A percentile compares a stretch with the other conserved stretches of the same genome.
Conservation (phyloP, 2,113 vertebrate species). For the Sinocyclocheilus anshuiensis region DNA sequence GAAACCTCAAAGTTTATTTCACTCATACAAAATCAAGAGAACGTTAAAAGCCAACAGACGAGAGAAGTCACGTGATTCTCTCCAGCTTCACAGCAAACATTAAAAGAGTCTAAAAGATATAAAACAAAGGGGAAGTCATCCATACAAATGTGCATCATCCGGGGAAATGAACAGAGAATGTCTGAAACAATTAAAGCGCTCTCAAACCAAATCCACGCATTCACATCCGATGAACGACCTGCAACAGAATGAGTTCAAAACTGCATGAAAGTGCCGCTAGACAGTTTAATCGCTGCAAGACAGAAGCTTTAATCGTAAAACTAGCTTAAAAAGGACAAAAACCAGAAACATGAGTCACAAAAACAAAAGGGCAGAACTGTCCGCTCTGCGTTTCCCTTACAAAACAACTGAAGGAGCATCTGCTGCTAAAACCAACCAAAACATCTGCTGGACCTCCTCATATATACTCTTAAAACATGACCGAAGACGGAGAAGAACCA, state of each 20-base stretch:
- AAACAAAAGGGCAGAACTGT: background rate
- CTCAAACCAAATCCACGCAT: too few species aligned
- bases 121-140: slow-evolving; percentile 33
- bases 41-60: slow-evolving; percentile 80
- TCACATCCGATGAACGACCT: background rate
- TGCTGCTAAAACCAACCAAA: background rate
- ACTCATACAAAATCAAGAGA: slow-evolving; percentile 82
- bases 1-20: slow-evolving; percentile 81
- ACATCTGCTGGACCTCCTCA: background rate
- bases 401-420: background rate
- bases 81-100: slow-evolving; percentile 61
- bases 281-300: background rate
- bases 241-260: background rate
- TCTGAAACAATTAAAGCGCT: background rate
- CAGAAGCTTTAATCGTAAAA: slow-evolving; percentile 33
- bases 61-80: slow-evolving; percentile 50
- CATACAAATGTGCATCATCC: slow-evolving; percentile 46
- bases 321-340: slow-evolving; percentile 23
- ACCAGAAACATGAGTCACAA: background rate
- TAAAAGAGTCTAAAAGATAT: slow-evolving; percentile 75
- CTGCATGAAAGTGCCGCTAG: background rate
- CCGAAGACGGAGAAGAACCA: background rate
- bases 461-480: background rate
- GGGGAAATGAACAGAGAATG: background rate
- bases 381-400: background rate